Base-by-base conservation (phyloP, 2,888 invertebrate genomes). In the Autographa pulchrina region DNA sequence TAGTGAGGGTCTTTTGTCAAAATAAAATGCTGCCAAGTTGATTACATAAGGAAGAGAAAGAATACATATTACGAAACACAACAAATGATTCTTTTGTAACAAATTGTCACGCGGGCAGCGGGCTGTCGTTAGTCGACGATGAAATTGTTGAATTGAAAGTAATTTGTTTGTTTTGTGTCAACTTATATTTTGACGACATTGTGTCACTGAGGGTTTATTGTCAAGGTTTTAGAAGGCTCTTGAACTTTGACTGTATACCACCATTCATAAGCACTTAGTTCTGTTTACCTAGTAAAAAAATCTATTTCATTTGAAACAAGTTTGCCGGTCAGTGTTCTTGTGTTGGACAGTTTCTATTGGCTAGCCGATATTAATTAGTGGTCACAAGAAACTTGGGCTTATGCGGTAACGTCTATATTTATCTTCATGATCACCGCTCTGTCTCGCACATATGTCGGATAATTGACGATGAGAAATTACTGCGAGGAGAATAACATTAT, bases 351-450 rank as follows among this genome's bases (percentile, higher is more conserved):
- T 72, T 56, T 70, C 43, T 69, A 76, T 73, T 80, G 72, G 80
- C 84, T 69, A 77, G 77, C 61, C 80, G 70, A 65, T 73, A 79
- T 75, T 74, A 82, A 84, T 84, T 84, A 84, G 84, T 73, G 77
- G 64, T 67, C 66, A 69, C 61, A 62, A 69, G 62, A 75, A 77
- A 78, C 72, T 75, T 77, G 70, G 67, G 75, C 70, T 74, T 81
- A 82, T 84, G 83, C 70, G 70, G 75, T 82, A 84, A 84, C 73
- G 73, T 77, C 81, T 84, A 84, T 75, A 84, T 77, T 76, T 84
- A 84, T 81, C 81, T 66, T 75, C 73, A 75, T 72, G 77, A 79
- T 67, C 80, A 72, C 73, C 72, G 73, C 72, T 70, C 73, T 78
- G 82, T 82, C 74, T 76, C 74, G 58, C 61, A 65, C 80, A 82